Conservation (phyloP, 2,797 vertebrate genomes). For the Odontamblyopus rebecca region DNA sequence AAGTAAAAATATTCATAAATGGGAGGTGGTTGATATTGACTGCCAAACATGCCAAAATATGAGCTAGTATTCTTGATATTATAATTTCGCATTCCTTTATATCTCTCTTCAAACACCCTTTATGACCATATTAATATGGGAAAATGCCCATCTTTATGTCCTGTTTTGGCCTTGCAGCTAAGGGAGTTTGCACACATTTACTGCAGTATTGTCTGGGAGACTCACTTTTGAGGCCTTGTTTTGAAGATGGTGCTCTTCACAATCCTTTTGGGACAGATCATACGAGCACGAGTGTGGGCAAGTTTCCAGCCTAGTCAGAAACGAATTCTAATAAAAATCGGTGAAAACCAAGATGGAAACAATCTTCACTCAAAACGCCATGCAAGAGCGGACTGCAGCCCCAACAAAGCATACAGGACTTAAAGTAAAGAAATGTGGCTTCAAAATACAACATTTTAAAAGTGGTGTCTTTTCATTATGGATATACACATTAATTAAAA, state of each 20-base stretch:
- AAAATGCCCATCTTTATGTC: not conserved
- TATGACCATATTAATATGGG: not conserved
- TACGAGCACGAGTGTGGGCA: not conserved
- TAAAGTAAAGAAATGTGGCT: not conserved
- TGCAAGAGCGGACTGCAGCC: not conserved
- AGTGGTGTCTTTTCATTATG: not conserved
- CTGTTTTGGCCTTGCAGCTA: not conserved
- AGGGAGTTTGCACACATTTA: too few species aligned
- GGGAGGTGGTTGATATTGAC: not conserved
- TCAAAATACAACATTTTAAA: not conserved
- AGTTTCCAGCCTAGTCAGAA: slow-evolving; percentile 2
- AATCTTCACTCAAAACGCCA: slow-evolving; percentile 9
- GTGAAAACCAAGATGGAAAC: not conserved
- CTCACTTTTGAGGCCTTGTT: slow-evolving; percentile 3
- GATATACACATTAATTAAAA: not conserved
- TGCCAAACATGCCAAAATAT: not conserved
- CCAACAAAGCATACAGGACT: not conserved
- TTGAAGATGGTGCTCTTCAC: slow-evolving; percentile 10
- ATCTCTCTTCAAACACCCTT: not conserved
- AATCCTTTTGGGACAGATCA: slow-evolving; percentile 9
- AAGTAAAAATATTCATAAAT: not conserved
- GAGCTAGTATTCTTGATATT: not conserved
- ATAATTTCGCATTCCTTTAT: not conserved
- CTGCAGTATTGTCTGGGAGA: not conserved
- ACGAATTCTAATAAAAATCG: not conserved